Percentiles rank a stretch among this genome's conserved stretches.
phyloP scores from a whole-genome alignment of 2,888 invertebrate species.

The Lycocerus yunnanus region DNA sequence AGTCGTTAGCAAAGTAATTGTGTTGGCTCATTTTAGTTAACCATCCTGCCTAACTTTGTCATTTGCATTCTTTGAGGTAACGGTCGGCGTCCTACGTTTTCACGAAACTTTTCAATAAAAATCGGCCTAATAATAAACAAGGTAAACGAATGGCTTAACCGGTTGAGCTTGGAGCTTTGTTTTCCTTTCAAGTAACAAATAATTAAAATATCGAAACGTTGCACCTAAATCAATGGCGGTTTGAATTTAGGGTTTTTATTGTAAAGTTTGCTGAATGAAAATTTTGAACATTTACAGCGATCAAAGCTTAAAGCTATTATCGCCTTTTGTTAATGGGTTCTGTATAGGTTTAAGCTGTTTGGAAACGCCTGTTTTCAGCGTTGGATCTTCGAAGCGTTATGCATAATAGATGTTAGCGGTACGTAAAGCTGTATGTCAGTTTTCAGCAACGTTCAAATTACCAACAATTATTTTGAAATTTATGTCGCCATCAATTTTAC shows the following conservation, averaged over 20 bases:
- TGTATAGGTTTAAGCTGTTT: conserved; percentile 1
- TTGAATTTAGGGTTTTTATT: not conserved
- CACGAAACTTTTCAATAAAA: not conserved
- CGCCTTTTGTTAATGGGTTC: conserved; percentile 2
- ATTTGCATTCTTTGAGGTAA: not conserved
- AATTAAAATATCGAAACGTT: not conserved
- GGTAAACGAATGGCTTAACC: not conserved
- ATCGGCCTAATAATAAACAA: not conserved
- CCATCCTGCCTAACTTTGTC: conserved; percentile 3
- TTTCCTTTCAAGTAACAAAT: not conserved
- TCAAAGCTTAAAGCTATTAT: not conserved
- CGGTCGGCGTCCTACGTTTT: not conserved
- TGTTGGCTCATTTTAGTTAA: conserved; percentile 12
- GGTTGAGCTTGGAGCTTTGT: not conserved
- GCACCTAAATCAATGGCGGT: not conserved
- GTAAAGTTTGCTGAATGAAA: not conserved
- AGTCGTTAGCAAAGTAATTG: conserved; percentile 17
- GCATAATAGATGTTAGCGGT: conserved; percentile 10
- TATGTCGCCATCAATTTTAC: conserved; percentile 15
- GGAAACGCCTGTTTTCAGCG: conserved; percentile 9
- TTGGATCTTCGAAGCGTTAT: conserved; percentile 6
- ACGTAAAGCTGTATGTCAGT: conserved; percentile 7
- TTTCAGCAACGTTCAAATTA: conserved; percentile 14
- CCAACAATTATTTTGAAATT: conserved; percentile 21
- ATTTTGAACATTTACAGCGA: not conserved